Evolutionary conservation across 2,797 vertebrate species (phyloP), one percentile per base, ranked within the genome.

Genomic region (Artibeus lituratus): DNA sequence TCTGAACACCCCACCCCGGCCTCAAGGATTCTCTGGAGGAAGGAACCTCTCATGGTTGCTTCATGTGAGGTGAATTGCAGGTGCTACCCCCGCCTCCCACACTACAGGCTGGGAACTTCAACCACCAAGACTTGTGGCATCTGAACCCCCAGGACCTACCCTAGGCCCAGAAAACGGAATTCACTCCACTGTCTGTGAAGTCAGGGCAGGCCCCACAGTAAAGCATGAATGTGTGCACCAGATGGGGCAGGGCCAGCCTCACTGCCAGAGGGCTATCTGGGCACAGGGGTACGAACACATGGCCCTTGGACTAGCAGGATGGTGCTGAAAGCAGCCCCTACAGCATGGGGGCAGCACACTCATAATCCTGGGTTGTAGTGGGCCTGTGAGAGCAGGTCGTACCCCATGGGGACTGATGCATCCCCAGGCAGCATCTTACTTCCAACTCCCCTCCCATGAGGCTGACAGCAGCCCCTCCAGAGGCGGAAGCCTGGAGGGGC

Each of bases 371-470:
- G 53, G 49, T n/a, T 55, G 21, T 2, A 5, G 32, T 15, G 51
- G 21, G 37, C 57, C 87, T 26, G 18, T 16, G 21, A 55, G 10
- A 26, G 57, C 47, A 67, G 26, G 14, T 16, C 1, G 3, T 12
- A 16, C 14, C 35, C 51, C 4, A 0, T 0, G 37, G 29, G 11
- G 16, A 14, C 69, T 7, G 16, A 55, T 2, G 8, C 14, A 3
- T 26, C 65, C 35, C n/a, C 0, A 0, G 15, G 89, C 39, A 65
- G 85, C 22, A 29, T 37, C 37, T 29, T 10, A 14, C 47, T 82
- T 51, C n/a, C 29, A 24, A 15, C 12, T 29, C 8, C 37, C 77
- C 29, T n/a, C 24, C n/a, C 44, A 77, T 18, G 15, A 0, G 7
- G 42, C 69, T 26, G 10, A 62, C 2, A 29, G 51, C 32, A 57